Base-by-base conservation (phyloP, 2,113 vertebrate genomes). In the Oxyruncus cristatus region DNA sequence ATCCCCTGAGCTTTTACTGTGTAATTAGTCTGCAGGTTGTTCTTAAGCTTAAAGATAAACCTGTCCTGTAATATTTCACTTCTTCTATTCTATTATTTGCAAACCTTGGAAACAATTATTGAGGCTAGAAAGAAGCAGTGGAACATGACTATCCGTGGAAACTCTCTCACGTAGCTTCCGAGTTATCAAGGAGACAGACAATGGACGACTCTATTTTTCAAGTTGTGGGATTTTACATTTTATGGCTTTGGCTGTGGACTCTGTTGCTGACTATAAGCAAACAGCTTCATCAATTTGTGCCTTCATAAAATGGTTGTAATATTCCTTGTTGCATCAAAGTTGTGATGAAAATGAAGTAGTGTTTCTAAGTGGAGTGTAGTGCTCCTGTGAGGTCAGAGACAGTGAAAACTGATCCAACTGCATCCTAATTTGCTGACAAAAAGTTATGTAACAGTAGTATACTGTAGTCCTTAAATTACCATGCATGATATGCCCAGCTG, bases 181-280 rank as follows among this genome's bases (percentile, higher is more conserved):
- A 81, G 9, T 65, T 63, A 80, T 76, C 35, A 86, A 72, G 35
- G 35, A 89, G 58, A 35, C 22, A 68, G 28, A 63, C 2, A 3
- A 63, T 1, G 2, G 32, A 61, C 68, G 42, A 65, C 37, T 30
- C 13, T 73, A 21, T 58, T 91, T 93, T 95, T 91, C 50, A 85
- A 24, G 20, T 71, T 79, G n/a, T 75, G 66, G 35, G 33, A 85
- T 80, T 91, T 94, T 67, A 89, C 56, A 16, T 93, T 89, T 93
- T 67, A 44, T 41, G 26, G 23, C 10, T 85, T 87, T 17, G 12
- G 49, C 49, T 63, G 23, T 56, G 41, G 28, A 6, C 33, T 92
- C 50, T 72, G 44, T 41, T 85, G 11, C 71, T 66, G 46, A 71
- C 72, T 94, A 17, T 37, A 14, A 78, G 17, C 58, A 78, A 91